These are phyloP conservation scores for Sternarchorhynchus goeldii DNA, from an alignment of 2,797 vertebrate species.

Conservation along the genomic window DNA sequence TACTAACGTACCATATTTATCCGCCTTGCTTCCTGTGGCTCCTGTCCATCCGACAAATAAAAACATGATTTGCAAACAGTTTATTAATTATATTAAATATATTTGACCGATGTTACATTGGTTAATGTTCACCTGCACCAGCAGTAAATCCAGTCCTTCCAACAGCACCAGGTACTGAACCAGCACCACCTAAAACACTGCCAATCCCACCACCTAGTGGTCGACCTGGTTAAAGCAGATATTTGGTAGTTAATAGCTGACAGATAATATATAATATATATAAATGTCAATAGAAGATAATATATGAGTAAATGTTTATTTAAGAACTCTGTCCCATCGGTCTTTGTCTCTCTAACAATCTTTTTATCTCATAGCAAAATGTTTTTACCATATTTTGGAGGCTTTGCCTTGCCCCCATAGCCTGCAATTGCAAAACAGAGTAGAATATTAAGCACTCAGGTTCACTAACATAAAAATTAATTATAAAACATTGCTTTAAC, in stretches of 20 bases:
- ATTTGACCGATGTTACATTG: neutral
- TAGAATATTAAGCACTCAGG: neutral
- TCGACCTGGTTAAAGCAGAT: constrained; percentile 42
- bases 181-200: constrained; percentile 45
- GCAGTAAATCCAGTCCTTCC: constrained; percentile 40
- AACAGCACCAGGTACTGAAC: constrained; percentile 37
- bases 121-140: constrained; percentile 40
- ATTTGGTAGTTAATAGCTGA: constrained; percentile 7
- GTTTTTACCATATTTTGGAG: constrained; percentile 57
- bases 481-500: neutral
- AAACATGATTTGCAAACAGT: neutral
- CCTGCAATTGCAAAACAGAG: constrained; percentile 33
- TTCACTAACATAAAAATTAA: neutral
- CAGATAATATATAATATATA: neutral
- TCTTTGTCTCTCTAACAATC: neutral
- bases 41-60: constrained; percentile 26
- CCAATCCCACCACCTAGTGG: constrained; percentile 51
- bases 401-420: constrained; percentile 46
- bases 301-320: neutral
- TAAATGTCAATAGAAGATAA: neutral
- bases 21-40: constrained; percentile 40
- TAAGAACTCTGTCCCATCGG: neutral
- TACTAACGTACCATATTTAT: constrained; percentile 39
- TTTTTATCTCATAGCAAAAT: neutral
- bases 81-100: too few relatives aligned